phyloP scores from a whole-genome alignment of 37 sponge, comb jelly and placozoan species.

The Beroe forskalii region DNA sequence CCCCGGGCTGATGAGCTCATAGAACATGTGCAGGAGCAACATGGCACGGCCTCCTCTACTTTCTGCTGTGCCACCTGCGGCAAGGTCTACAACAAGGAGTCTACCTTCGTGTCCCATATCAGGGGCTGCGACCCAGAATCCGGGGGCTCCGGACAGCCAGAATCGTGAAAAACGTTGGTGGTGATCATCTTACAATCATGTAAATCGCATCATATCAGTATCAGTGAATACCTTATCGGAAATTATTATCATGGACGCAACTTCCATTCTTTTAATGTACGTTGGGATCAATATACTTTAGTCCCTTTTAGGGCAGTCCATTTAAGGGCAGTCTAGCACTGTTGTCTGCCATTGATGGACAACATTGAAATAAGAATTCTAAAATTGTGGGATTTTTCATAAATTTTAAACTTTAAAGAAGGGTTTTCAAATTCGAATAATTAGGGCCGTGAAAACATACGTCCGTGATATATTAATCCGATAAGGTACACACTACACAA shows the following conservation, averaged over 20 bases:
- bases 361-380: no score
- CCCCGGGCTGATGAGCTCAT: slow-evolving; percentile 55
- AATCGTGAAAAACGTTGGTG: background rate
- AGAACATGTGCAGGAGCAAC: slow-evolving; percentile 61
- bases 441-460: no score
- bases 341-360: no score
- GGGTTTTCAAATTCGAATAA: no score
- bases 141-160: background rate
- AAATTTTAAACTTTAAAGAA: no score
- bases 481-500: no score
- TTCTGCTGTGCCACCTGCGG: slow-evolving; percentile 59
- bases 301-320: no score
- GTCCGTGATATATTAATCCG: no score
- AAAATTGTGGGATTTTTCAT: no score
- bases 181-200: no score
- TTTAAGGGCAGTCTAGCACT: no score
- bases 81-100: slow-evolving; percentile 61
- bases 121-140: slow-evolving; percentile 50
- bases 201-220: background rate
- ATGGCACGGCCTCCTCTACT: slow-evolving; percentile 1
- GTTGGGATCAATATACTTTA: no score
- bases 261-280: background rate
- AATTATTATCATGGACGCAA: background rate
- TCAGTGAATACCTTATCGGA: background rate
- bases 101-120: slow-evolving; percentile 38